Base-by-base conservation (phyloP, 2,797 vertebrate species). In the Anguilla obscura region DNA sequence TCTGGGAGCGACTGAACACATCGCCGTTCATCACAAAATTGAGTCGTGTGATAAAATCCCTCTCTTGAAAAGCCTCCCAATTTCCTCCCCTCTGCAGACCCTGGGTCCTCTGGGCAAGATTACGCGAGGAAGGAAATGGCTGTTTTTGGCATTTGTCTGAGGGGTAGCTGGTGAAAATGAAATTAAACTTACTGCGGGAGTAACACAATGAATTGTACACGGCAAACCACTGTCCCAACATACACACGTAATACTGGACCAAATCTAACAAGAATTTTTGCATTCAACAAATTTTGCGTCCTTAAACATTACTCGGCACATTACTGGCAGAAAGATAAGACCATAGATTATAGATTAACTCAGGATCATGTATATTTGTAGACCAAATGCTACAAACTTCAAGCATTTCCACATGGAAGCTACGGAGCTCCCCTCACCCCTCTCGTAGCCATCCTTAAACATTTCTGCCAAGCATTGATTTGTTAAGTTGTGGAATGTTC, bases 11-110 rank as follows among this genome's bases (percentile, higher is more conserved):
- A 21, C 1, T 27, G 58, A 14, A n/a, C 27, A 8, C 63, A 50
- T 27, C 36, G n/a, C 27, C 30, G 21, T 14, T 87, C 79, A 83
- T 63, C 80, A 14, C 36, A 33, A 21, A 69, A 50, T 45, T 4
- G 30, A 27, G 79, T 33, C 63, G 79, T 27, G 56, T 21, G 21
- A 21, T 9, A 1, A 45, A 66, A 86, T 48, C 21, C 27, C 8
- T 76, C 52, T 60, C 54, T 45, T 27, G 54, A 45, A 36, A 82
- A 87, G 40, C 74, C 33, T n/a, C 79, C 79, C 79, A 80, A 45
- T 69, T 52, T 52, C 56, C 56, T 79, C 33, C 52, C 54, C 5
- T 30, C 9, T 12, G n/a, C 71, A 33, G 7, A 10, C 18, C 79
- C 7, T 50, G 33, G 63, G 30, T 21, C 36, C 45, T 63, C 56